Conservation (phyloP, 2,888 invertebrate genomes). For the Drosophila monieri region DNA sequence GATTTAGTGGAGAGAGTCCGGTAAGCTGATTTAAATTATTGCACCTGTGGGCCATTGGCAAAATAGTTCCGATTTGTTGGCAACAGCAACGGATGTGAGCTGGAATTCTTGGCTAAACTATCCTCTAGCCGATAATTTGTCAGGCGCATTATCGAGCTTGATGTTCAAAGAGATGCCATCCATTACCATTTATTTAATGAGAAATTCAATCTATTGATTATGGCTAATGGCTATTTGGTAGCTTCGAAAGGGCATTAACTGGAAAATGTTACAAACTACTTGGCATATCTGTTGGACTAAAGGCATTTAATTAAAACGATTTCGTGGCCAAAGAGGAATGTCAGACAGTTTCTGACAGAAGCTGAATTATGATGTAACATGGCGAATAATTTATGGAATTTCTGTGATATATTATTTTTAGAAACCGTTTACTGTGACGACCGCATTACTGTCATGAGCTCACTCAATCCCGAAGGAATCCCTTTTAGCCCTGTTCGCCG, state of each 20-base stretch:
- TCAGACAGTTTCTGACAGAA: not conserved
- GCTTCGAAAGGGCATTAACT: not conserved
- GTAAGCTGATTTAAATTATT: constrained; percentile 39
- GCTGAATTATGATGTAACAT: no score
- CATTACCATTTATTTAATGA: not conserved
- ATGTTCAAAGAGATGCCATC: not conserved
- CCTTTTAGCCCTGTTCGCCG: constrained; percentile 11
- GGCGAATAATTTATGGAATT: no score
- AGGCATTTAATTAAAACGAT: not conserved
- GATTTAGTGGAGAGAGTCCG: constrained; percentile 58
- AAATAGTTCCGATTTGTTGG: constrained; percentile 4
- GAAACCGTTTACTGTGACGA: constrained; percentile 1
- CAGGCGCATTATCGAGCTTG: constrained; percentile 8
- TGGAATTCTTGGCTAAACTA: constrained; percentile 13
- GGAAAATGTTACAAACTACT: not conserved
- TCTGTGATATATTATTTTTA: no score
- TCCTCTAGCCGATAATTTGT: constrained; percentile 5
- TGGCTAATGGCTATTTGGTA: constrained; percentile 4
- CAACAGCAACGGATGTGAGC: not conserved
- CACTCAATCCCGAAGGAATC: constrained; percentile 5
- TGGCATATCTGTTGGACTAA: not conserved
- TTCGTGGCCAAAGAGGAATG: not conserved
- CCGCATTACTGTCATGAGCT: constrained; percentile 9
- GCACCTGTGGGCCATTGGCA: constrained; percentile 14
- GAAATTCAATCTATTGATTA: not conserved